Evolutionary conservation across 2,797 vertebrate species (phyloP).

Genomic region (Eremophila alpestris): DNA sequence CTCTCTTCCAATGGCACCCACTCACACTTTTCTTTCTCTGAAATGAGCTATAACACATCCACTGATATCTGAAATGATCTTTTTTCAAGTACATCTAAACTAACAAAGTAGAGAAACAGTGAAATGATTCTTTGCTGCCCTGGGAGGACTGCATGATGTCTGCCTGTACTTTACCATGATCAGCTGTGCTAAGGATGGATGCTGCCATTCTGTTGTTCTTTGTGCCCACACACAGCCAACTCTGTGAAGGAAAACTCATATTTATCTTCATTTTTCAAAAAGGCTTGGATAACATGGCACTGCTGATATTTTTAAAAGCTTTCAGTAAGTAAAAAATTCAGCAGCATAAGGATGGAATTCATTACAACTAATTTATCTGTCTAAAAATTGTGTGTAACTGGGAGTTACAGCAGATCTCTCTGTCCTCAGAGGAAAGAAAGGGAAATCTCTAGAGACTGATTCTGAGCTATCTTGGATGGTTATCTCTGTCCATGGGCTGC

Average conservation of each 20-base stretch:
- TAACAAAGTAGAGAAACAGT: background rate
- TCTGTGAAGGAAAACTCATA: background rate
- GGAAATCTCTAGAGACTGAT: background rate
- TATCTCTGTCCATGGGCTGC: background rate
- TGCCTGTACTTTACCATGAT: background rate
- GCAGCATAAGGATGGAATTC: background rate
- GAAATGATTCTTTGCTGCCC: background rate
- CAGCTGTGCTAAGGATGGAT: background rate
- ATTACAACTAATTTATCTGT: background rate
- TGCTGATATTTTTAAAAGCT: background rate
- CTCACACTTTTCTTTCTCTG: background rate
- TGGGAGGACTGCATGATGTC: background rate
- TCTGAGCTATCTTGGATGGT: background rate
- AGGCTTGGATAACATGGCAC: background rate
- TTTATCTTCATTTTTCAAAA: background rate
- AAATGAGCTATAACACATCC: background rate
- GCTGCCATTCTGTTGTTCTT: background rate
- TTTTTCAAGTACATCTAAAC: background rate
- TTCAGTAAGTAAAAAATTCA: background rate
- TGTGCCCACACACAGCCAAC: background rate
- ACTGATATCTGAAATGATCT: background rate
- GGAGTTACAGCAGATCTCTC: background rate
- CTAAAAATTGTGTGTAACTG: background rate
- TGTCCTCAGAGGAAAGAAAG: background rate
- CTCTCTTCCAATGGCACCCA: background rate